Percentiles rank a stretch among this genome's conserved stretches.
phyloP scores from a whole-genome alignment of 1,140 invertebrate species.

The Branchinecta lynchi region DNA sequence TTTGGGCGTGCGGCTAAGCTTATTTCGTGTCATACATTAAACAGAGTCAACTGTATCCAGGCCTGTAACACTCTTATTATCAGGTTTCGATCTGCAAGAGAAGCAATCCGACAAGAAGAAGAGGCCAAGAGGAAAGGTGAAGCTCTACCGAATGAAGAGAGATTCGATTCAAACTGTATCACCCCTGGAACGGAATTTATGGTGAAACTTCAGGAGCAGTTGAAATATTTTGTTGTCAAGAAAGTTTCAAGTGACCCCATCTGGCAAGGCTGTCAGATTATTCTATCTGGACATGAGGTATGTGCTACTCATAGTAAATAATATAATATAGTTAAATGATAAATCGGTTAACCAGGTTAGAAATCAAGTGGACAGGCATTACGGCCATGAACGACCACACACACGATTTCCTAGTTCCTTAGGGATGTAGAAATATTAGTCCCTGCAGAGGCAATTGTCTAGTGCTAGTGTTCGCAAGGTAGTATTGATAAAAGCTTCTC shows the following conservation, averaged over 20 bases:
- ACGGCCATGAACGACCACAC: too few relatives aligned
- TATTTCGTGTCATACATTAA: too few relatives aligned
- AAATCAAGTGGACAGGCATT: too few relatives aligned
- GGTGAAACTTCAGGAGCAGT: conserved; percentile 62
- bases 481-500: too few relatives aligned
- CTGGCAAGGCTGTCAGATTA: conserved; percentile 32
- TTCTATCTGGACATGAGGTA: conserved; percentile 35
- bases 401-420: too few relatives aligned
- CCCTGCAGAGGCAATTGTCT: too few relatives aligned
- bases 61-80: background rate
- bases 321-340: background rate
- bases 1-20: too few relatives aligned
- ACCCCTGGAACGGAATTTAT: conserved; percentile 88
- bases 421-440: too few relatives aligned
- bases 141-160: conserved; percentile 47
- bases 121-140: conserved; percentile 60
- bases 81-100: conserved; percentile 65
- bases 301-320: background rate
- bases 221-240: conserved; percentile 69
- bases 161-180: conserved; percentile 93
- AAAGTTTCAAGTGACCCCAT: conserved; percentile 55
- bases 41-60: too few relatives aligned
- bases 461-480: too few relatives aligned
- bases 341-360: too few relatives aligned
- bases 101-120: conserved; percentile 58